Evolutionary conservation across 2,113 vertebrate species (phyloP).

Genomic region (Colaptes auratus): DNA sequence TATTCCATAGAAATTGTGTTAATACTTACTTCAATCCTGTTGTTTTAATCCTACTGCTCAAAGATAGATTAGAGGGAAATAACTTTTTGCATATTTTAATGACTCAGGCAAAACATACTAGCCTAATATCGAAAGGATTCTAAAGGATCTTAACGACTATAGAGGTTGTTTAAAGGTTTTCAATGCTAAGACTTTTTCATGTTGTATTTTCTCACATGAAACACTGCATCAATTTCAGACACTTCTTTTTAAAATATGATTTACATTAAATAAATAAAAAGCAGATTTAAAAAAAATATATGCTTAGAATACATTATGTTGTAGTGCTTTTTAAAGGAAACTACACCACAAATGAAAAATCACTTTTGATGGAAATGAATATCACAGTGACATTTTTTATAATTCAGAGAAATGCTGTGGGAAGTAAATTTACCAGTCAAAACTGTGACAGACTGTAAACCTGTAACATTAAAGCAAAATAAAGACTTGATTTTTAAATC

Average conservation of each 20-base stretch:
- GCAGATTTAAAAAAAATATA: too few species aligned
- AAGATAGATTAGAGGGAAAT: not conserved
- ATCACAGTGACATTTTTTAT: not conserved
- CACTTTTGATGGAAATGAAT: not conserved
- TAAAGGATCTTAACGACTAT: not conserved
- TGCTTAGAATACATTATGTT: not conserved
- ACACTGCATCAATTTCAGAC: not conserved
- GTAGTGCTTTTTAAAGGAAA: not conserved
- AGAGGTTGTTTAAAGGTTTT: slow-evolving; percentile 9
- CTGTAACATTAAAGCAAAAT: not conserved
- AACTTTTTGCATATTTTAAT: not conserved
- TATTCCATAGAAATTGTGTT: not conserved
- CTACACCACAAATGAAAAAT: not conserved
- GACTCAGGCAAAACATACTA: not conserved
- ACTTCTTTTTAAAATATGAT: not conserved
- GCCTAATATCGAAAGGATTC: too few species aligned
- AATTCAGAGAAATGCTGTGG: not conserved
- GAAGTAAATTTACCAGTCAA: not conserved
- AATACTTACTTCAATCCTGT: slow-evolving; percentile 5
- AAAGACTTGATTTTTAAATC: not conserved
- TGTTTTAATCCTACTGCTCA: not conserved
- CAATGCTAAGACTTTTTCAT: not conserved
- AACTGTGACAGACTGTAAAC: not conserved
- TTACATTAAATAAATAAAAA: not conserved
- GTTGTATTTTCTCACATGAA: not conserved